phyloP scores from a whole-genome alignment of 2,888 invertebrate genomes.

The Phaedon cochleariae region DNA sequence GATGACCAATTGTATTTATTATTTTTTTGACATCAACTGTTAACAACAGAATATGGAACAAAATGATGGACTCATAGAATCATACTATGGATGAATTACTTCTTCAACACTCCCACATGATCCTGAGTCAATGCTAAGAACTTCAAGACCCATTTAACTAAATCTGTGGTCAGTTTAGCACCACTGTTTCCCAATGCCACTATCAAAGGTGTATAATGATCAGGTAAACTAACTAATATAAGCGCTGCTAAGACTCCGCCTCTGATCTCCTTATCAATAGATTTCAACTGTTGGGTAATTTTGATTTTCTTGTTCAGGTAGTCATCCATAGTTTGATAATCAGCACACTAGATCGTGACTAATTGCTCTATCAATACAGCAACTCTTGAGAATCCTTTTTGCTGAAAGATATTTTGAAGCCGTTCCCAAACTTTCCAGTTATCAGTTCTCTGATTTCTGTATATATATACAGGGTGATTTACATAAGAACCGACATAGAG shows the following conservation, averaged over 20 bases:
- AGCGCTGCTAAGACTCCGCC: no score
- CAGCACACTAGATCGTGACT: neutral
- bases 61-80: no score
- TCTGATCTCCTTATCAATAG: conserved; percentile 7
- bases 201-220: neutral
- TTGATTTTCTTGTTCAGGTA: neutral
- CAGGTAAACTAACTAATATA: no score
- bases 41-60: no score
- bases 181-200: neutral
- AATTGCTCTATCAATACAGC: neutral
- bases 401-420: neutral
- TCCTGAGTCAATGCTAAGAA: no score
- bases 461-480: no score
- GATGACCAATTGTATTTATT: no score
- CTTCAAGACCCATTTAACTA: no score
- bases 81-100: no score
- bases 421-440: conserved; percentile 9
- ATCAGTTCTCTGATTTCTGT: conserved; percentile 8
- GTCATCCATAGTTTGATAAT: neutral
- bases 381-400: neutral
- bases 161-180: neutral
- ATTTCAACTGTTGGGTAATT: neutral
- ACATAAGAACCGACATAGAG: no score
- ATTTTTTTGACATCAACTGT: no score
- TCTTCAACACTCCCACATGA: no score